Conservation (phyloP, 2,888 invertebrate genomes). For the Sphaerophoria taeniata region DNA sequence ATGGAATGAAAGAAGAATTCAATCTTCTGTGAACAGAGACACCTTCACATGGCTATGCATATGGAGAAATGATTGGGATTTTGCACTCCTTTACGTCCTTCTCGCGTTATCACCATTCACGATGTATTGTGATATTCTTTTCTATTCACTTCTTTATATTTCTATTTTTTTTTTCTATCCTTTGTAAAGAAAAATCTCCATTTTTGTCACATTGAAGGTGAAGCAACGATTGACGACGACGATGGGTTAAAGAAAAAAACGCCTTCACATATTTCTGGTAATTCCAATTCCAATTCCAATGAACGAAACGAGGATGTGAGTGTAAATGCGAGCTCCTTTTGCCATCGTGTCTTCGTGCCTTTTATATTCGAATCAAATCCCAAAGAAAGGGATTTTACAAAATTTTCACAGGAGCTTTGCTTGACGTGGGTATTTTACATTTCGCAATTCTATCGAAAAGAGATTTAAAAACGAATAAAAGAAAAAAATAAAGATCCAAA, state of each 20-base stretch:
- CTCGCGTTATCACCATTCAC: conserved; percentile 68
- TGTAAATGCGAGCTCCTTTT: conserved; percentile 16
- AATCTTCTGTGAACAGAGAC: background rate
- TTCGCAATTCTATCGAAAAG: conserved; percentile 67
- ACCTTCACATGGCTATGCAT: background rate
- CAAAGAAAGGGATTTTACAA: conserved; percentile 69
- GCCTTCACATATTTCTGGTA: conserved; percentile 28
- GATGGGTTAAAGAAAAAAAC: conserved; percentile 4
- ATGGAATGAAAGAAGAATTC: conserved; percentile 47
- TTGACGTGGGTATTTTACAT: conserved; percentile 57
- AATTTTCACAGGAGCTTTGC: conserved; percentile 40
- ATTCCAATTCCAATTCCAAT: conserved; percentile 45
- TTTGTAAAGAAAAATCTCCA: conserved; percentile 22
- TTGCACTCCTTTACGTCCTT: conserved; percentile 48
- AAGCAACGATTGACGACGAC: conserved; percentile 39
- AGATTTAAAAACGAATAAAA: conserved; percentile 56
- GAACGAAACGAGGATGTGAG: conserved; percentile 2
- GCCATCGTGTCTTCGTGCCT: conserved; percentile 56
- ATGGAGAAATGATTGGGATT: no score
- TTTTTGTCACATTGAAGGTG: conserved; percentile 50
- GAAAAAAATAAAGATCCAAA: conserved; percentile 12
- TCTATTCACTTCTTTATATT: conserved; percentile 11
- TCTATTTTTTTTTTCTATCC: background rate
- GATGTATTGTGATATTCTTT: conserved; percentile 62
- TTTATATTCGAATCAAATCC: conserved; percentile 72